Base-by-base conservation (phyloP, 2,888 invertebrate species). In the Matsumyia berberina region DNA sequence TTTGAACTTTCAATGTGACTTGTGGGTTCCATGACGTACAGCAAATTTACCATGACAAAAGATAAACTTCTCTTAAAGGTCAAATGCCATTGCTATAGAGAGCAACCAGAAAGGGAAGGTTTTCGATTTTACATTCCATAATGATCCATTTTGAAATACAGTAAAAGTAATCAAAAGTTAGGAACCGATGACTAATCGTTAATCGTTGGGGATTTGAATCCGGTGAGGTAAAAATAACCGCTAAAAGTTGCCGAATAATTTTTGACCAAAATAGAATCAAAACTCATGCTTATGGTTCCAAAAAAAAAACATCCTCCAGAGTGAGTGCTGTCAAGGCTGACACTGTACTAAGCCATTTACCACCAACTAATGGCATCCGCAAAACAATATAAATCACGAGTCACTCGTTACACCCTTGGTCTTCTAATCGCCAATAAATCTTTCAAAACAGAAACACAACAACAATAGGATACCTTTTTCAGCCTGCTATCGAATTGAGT, bases 401-500 rank as follows among this genome's bases (percentile, higher is more conserved):
- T 53, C 51, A 53, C 51, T 53, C 6, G 15, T 33, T 15, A 33
- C 33, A 53, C 33, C 53, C 33, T 33, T 33, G 31, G 33, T n/a
- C 5, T 33, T 24, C 24, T 24, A 24, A 24, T 24, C 24, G 15
- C 5, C 11, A 17, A 55, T 35, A 33, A 35, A 11, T 15, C 5
- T 55, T 1, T 4, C 6, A 31, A 5, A 17, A 17, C 15, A 53
- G 4, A 24, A 24, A 24, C 2, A 24, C 5, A 31, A 53, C 15
- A 15, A 53, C 12, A 33, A 35, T 35, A n/a, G 11, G n/a, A 58
- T 12, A 39, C 39, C 57, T 17, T 58, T 57, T 55, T n/a, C 17
- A 17, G 9, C 55, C 24, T 39, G 2, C 37, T 17, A 37, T 17
- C 19, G 3, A n/a, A 39, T n/a, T 55, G 33, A 33, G 39, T 58